Evolutionary conservation across 2,797 vertebrate species (phyloP).

Genomic region (Hephaestus fuliginosus): DNA sequence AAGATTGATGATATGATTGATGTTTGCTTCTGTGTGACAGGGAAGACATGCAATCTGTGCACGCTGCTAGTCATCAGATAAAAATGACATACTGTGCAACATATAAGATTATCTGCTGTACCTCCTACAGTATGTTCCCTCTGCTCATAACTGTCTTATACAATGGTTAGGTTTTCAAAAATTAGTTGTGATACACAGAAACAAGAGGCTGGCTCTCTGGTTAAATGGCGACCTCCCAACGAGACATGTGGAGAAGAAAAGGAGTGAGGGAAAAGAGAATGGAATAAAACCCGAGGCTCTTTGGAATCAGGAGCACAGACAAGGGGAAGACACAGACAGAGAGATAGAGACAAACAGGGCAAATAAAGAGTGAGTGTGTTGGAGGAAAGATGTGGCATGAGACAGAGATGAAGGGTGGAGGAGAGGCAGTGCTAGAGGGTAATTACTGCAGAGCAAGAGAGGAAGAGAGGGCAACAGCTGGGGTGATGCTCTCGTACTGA

Average conservation of each 20-base stretch:
- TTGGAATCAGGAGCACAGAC: conserved; percentile 42
- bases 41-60: not conserved
- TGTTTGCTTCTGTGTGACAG: not conserved
- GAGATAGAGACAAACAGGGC: conserved; percentile 18
- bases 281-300: conserved; percentile 67
- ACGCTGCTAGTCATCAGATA: not conserved
- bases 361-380: not conserved
- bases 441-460: not conserved
- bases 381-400: not conserved
- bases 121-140: not conserved
- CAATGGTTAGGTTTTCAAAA: not conserved
- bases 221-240: conserved; percentile 58
- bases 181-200: conserved; percentile 1
- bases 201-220: conserved; percentile 28
- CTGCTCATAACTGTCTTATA: not conserved
- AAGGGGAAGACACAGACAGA: not conserved
- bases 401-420: conserved; percentile 7
- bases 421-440: not conserved
- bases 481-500: not conserved
- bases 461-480: not conserved
- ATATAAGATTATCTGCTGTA: conserved; percentile 5
- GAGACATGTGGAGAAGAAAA: conserved; percentile 64
- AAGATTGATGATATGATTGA: not conserved
- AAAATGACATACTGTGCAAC: not conserved
- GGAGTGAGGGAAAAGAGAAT: conserved; percentile 27